Base-by-base conservation (phyloP, 2,888 invertebrate species). In the Pteria penguin region DNA sequence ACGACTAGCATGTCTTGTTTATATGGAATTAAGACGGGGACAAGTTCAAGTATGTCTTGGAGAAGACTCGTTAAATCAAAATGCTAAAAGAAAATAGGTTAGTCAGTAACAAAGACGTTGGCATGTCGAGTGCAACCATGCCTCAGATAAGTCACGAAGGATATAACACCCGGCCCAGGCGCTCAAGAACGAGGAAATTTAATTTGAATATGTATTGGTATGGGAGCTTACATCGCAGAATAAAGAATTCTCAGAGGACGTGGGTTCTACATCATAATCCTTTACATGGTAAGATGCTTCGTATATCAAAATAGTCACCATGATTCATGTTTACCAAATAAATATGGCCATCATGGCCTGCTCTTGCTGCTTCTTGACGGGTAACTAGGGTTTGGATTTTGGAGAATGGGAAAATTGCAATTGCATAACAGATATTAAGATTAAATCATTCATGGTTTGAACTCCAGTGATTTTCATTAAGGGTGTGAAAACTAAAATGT, bases 211-310 rank as follows among this genome's bases (percentile, higher is more conserved):
- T 87, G 80, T 88, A 86, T 77, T 88, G 86, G 87, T 86, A 87
- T 77, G 85, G 86, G 18, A 83, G 87, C 31, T 78, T 89, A 61
- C 88, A 89, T 73, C 82, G 88, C 24, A 80, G 83, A 62, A 80
- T 87, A 60, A 86, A 83, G 67, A 82, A 85, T 65, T 86, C 86
- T 78, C 86, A 89, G 67, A 83, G 83, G 54, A 81, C 79, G 36
- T 90, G 88, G 86, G 85, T 82, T n/a, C 76, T 90, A 26, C 83
- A 87, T 69, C 84, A 87, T 72, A 90, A 90, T 73, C 90, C 90
- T 2, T 76, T 88, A 32, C 85, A 86, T 85, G 89, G 87, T 88
- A 87, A 82, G 52, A 29, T 60, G 32, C n/a, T n/a, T n/a, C n/a
- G n/a, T n/a, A n/a, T n/a, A n/a, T n/a, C n/a, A n/a, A n/a, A n/a